Conservation (phyloP, 2,797 vertebrate species). For the Craterocephalus amniculus region DNA sequence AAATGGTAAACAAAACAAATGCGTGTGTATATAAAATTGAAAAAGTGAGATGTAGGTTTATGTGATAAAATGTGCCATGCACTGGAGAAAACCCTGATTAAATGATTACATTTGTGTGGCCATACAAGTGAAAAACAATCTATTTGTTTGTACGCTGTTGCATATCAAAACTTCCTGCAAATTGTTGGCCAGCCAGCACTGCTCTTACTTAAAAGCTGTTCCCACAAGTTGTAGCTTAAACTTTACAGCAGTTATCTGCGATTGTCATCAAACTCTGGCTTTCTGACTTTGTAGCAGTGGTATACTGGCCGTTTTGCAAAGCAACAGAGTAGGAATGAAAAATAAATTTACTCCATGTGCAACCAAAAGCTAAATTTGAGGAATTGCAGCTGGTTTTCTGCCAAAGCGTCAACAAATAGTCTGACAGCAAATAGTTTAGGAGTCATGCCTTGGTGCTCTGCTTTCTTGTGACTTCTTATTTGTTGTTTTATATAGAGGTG, state of each 20-base stretch:
- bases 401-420: background rate
- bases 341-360: conserved; percentile 14
- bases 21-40: background rate
- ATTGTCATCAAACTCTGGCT: conserved; percentile 41
- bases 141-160: background rate
- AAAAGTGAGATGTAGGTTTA: background rate
- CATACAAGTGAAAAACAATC: background rate
- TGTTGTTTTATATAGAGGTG: background rate
- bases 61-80: background rate
- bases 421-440: background rate
- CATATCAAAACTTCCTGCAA: background rate
- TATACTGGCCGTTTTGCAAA: conserved; percentile 41
- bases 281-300: conserved; percentile 21
- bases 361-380: background rate
- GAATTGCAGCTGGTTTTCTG: background rate
- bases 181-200: background rate
- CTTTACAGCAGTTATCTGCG: conserved; percentile 33
- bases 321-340: conserved; percentile 34
- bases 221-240: background rate
- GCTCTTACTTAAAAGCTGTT: conserved; percentile 2
- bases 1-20: background rate
- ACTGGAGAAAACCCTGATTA: background rate
- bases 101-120: background rate
- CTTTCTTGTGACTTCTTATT: background rate
- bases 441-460: background rate